Base-by-base conservation (phyloP, 2,888 invertebrate genomes). In the Pocota personata region DNA sequence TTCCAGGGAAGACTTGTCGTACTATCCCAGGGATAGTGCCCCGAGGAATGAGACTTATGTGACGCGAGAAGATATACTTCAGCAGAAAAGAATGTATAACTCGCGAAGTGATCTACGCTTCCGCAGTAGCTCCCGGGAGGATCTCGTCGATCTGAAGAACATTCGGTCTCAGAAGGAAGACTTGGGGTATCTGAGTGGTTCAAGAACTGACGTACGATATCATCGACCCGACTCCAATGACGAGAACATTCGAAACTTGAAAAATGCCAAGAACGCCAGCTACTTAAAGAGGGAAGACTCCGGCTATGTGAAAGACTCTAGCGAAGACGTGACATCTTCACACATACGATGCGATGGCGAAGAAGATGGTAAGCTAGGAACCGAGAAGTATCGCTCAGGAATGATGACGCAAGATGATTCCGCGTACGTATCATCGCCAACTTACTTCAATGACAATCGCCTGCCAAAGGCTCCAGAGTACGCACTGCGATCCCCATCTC, bases 371-470 rank as follows among this genome's bases (percentile, higher is more conserved):
- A 88, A 88, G 60, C 77, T 87, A 4, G 76, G 72, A 1, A 5
- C 71, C 14, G 88, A 88, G 16, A 88, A 88, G 62, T 92, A 92
- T 76, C 93, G 93, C 82, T 93, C 93, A 58, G 91, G 93, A 69
- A 93, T 93, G 87, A 93, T 94, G 80, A 93, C 94, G 87, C 93
- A 94, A 84, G 94, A 94, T 90, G 94, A 93, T 90, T 94, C 93
- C 89, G 94, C 93, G 88, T 94, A 94, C 91, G 94, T 94, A 3
- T 94, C 93, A 3, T 94, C 93, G 35, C 94, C 93, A 2, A 94
- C 93, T 37, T 94, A 94, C 92, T 94, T 94, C 88, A 94, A 93
- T 88, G 94, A 94, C 55, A 94, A 93, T 88, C 94, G 93, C 88
- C 93, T 93, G 91, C 94, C 77, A 62, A 94, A 94, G 48, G 57